Conservation (phyloP, 1,140 invertebrate species). For the Heliconius hewitsoni region DNA sequence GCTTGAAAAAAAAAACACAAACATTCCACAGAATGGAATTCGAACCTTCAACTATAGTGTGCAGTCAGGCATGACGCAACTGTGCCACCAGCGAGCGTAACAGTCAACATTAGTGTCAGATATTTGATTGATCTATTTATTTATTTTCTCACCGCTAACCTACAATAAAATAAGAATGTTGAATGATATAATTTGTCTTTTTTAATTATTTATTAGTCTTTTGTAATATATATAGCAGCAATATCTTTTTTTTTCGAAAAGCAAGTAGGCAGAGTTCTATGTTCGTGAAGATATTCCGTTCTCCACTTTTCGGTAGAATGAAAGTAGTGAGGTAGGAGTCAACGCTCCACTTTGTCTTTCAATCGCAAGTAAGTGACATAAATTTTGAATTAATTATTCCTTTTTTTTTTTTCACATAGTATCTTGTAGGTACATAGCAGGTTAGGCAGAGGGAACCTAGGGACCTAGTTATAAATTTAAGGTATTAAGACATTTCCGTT, state of each 20-base stretch:
- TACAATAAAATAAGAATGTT: neutral
- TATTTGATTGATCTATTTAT: neutral
- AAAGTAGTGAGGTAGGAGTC: too few relatives aligned
- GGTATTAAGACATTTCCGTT: too few relatives aligned
- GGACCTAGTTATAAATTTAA: too few relatives aligned
- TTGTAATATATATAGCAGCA: too few relatives aligned
- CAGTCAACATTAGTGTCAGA: neutral
- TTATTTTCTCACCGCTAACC: neutral
- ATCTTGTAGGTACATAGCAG: too few relatives aligned
- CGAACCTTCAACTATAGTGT: constrained; percentile 3
- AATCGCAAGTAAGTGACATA: too few relatives aligned
- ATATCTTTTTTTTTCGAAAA: neutral
- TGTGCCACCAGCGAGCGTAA: neutral
- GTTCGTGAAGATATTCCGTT: neutral
- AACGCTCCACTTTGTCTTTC: too few relatives aligned
- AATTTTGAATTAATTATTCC: too few relatives aligned
- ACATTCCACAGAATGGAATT: neutral
- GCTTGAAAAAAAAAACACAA: neutral
- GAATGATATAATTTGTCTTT: neutral
- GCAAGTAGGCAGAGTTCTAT: neutral
- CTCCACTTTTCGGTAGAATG: neutral
- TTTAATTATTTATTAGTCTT: neutral
- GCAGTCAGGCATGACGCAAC: neutral
- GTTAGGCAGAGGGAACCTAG: too few relatives aligned
- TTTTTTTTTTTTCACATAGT: too few relatives aligned